phyloP scores from a whole-genome alignment of 2,888 invertebrate species.

The Apotomis betuletana region DNA sequence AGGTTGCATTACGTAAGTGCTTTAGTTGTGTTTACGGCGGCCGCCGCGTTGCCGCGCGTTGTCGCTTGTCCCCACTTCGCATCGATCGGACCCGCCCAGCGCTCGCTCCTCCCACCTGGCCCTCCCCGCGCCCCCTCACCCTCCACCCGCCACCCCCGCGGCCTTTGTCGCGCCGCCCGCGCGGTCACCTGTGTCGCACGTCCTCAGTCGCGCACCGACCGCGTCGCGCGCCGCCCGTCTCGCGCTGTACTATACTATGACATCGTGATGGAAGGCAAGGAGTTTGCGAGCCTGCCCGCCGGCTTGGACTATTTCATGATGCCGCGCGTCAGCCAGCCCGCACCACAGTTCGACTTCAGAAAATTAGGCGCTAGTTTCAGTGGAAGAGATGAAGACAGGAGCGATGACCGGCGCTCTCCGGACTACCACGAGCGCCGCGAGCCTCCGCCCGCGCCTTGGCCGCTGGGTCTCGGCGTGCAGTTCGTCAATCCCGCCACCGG shows the following conservation, averaged over 20 bases:
- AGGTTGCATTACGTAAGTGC: conserved; percentile 67
- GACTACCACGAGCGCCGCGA: conserved; percentile 74
- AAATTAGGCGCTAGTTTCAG: conserved; percentile 87
- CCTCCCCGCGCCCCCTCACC: conserved; percentile 55
- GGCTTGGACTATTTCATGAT: conserved; percentile 82
- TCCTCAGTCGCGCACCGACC: conserved; percentile 83
- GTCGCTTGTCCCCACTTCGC: conserved; percentile 80
- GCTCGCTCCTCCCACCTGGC: conserved; percentile 77
- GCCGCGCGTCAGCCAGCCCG: conserved; percentile 88
- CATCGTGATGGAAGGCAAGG: conserved; percentile 81
- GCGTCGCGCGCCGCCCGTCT: conserved; percentile 84
- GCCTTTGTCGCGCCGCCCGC: conserved; percentile 78
- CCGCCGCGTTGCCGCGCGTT: conserved; percentile 62
- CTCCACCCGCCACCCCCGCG: conserved; percentile 71
- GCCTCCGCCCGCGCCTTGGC: conserved; percentile 86
- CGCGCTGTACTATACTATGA: conserved; percentile 74
- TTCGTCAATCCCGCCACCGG: conserved; percentile 95
- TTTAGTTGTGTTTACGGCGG: conserved; percentile 72
- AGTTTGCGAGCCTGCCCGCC: conserved; percentile 77
- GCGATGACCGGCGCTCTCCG: conserved; percentile 72
- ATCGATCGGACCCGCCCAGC: conserved; percentile 83
- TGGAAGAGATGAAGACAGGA: conserved; percentile 77
- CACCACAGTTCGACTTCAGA: conserved; percentile 95
- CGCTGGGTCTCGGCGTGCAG: conserved; percentile 91
- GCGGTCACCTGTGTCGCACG: conserved; percentile 84